phyloP scores from a whole-genome alignment of 1,140 invertebrate genomes.

The Asbolus verrucosus region DNA sequence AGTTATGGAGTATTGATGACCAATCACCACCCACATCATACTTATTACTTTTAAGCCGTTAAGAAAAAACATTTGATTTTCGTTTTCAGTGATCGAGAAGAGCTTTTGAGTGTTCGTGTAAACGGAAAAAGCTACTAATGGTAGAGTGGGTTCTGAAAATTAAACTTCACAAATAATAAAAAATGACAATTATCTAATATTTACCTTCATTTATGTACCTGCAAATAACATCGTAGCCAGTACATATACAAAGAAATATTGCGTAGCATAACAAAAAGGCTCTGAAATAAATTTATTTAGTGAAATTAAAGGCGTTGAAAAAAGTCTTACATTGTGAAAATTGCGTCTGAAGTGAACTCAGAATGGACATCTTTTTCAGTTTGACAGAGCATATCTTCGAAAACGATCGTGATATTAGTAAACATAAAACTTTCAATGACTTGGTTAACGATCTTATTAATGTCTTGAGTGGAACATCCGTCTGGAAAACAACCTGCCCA shows the following conservation, averaged over 20 bases:
- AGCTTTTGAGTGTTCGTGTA: slow-evolving; percentile 63
- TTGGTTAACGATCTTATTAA: slow-evolving; percentile 4
- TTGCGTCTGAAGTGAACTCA: slow-evolving; percentile 42
- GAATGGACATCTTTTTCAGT: slow-evolving; percentile 23
- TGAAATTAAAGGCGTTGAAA: neutral
- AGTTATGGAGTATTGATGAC: slow-evolving; percentile 66
- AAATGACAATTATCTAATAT: too few species aligned
- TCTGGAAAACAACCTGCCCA: slow-evolving; percentile 53
- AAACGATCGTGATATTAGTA: neutral
- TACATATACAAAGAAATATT: slow-evolving; percentile 42
- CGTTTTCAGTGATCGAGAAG: slow-evolving; percentile 48
- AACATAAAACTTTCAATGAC: neutral
- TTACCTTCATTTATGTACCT: neutral
- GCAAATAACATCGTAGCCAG: slow-evolving; percentile 51
- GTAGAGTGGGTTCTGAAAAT: slow-evolving; percentile 50
- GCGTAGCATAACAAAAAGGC: slow-evolving; percentile 49
- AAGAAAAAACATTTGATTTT: slow-evolving; percentile 65
- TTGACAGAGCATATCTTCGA: slow-evolving; percentile 46
- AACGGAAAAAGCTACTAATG: slow-evolving; percentile 61
- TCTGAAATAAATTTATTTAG: slow-evolving; percentile 44
- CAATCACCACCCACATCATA: slow-evolving; percentile 76
- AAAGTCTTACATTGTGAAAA: slow-evolving; percentile 48
- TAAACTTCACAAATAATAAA: neutral
- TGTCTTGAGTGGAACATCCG: slow-evolving; percentile 47
- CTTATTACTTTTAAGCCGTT: slow-evolving; percentile 71